Conservation (phyloP, 1,140 invertebrate genomes). For the Zaprionus vittiger region DNA sequence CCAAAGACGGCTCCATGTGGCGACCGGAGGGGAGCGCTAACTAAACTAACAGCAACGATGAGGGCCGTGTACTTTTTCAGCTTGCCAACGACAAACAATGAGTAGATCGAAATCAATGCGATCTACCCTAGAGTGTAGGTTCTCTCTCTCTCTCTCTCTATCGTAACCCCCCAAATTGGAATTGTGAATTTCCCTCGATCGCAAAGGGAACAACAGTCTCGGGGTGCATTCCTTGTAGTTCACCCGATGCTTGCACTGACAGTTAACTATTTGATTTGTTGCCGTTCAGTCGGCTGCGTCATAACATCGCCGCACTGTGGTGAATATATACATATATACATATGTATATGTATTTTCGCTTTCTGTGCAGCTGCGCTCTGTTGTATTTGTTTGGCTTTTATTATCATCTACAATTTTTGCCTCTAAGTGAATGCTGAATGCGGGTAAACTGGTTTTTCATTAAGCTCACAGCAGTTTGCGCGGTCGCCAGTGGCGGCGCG, state of each 20-base stretch:
- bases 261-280: conserved; percentile 5
- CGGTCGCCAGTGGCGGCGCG: background rate
- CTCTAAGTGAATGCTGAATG: conserved; percentile 49
- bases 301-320: conserved; percentile 51
- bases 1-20: conserved; percentile 44
- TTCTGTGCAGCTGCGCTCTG: conserved; percentile 38
- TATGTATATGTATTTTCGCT: conserved; percentile 34
- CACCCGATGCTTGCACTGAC: background rate
- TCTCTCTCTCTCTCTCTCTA: background rate
- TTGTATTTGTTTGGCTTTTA: conserved; percentile 36
- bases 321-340: background rate
- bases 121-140: conserved; percentile 28
- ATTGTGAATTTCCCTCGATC: conserved; percentile 9
- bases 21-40: background rate
- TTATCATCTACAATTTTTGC: conserved; percentile 57
- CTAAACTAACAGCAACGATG: conserved; percentile 32
- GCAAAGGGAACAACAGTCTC: background rate
- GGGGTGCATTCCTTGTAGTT: background rate
- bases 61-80: conserved; percentile 55
- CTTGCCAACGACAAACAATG: conserved; percentile 66
- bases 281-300: conserved; percentile 26
- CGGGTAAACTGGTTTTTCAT: conserved; percentile 74
- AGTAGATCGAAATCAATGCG: conserved; percentile 70
- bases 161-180: background rate
- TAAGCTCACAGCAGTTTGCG: conserved; percentile 58